Percentiles rank a stretch among this genome's conserved stretches.
Conservation (phyloP, 1,140 invertebrate genomes). For the Hyles vespertilio region DNA sequence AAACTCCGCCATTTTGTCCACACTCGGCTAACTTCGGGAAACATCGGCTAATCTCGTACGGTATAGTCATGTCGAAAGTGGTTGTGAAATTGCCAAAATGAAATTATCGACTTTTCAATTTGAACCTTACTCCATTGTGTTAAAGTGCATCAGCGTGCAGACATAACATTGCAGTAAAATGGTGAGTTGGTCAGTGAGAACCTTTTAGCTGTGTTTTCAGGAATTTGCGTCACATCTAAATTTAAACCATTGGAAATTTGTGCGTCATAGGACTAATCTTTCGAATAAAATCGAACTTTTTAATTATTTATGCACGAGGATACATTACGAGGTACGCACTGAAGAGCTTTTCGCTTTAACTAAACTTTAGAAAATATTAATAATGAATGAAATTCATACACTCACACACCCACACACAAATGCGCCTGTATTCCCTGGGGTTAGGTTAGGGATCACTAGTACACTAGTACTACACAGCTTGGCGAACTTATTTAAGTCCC, state of each 20-base stretch:
- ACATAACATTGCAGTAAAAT: neutral
- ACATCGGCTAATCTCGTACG: constrained; percentile 18
- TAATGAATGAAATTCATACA: too few relatives aligned
- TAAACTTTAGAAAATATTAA: too few relatives aligned
- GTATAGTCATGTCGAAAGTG: neutral
- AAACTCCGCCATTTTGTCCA: constrained; percentile 39
- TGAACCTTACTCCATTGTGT: neutral
- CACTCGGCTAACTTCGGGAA: constrained; percentile 27
- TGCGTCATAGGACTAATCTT: neutral
- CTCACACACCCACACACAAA: too few relatives aligned
- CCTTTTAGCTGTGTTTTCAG: neutral
- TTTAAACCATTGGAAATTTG: neutral
- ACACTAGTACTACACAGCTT: too few relatives aligned
- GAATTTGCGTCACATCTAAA: constrained; percentile 2
- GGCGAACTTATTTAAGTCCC: too few relatives aligned
- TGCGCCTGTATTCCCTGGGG: too few relatives aligned
- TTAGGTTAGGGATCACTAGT: too few relatives aligned
- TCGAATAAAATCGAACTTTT: too few relatives aligned
- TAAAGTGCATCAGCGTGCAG: neutral
- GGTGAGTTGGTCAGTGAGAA: constrained; percentile 4
- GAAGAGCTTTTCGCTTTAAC: too few relatives aligned
- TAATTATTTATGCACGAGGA: too few relatives aligned
- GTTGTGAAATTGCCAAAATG: neutral
- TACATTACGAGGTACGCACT: too few relatives aligned
- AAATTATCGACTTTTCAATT: neutral